phyloP scores from a whole-genome alignment of 2,888 invertebrate genomes.

The Aphelenchoides bicaudatus region DNA sequence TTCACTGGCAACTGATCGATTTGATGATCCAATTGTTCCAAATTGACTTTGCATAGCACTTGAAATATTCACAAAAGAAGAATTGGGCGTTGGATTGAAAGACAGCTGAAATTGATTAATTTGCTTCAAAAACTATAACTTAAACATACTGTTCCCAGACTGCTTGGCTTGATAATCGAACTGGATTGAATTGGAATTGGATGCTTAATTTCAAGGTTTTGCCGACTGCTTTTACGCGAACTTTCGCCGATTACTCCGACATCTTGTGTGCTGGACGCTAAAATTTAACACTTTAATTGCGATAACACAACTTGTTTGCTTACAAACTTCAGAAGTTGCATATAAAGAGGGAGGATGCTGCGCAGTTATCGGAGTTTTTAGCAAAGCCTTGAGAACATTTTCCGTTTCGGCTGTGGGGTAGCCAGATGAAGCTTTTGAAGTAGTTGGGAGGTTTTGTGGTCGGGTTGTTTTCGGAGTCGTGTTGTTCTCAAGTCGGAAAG shows the following conservation, averaged over 20 bases:
- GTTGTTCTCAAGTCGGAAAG: conserved; percentile 1
- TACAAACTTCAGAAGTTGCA: neutral
- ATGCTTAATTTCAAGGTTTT: conserved; percentile 37
- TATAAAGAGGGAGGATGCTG: neutral
- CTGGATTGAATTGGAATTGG: conserved; percentile 31
- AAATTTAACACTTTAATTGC: neutral
- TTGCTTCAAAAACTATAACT: neutral
- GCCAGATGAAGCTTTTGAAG: neutral
- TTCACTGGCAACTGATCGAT: neutral
- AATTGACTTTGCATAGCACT: conserved; percentile 5
- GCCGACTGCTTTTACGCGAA: conserved; percentile 17
- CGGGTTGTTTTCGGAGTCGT: neutral
- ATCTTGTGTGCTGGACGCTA: conserved; percentile 17
- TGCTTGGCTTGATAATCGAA: conserved; percentile 16
- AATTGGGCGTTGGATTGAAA: neutral
- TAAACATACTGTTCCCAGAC: neutral
- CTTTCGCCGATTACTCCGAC: conserved; percentile 29
- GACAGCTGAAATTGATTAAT: conserved; percentile 10
- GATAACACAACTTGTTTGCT: neutral
- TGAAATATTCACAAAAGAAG: conserved; percentile 1
- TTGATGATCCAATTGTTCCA: neutral
- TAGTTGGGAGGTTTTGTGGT: neutral
- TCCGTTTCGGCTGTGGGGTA: neutral
- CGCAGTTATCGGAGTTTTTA: conserved; percentile 6
- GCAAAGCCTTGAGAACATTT: conserved; percentile 13